Base-by-base conservation (phyloP, 2,113 vertebrate genomes). In the Poeciliopsis prolifica region DNA sequence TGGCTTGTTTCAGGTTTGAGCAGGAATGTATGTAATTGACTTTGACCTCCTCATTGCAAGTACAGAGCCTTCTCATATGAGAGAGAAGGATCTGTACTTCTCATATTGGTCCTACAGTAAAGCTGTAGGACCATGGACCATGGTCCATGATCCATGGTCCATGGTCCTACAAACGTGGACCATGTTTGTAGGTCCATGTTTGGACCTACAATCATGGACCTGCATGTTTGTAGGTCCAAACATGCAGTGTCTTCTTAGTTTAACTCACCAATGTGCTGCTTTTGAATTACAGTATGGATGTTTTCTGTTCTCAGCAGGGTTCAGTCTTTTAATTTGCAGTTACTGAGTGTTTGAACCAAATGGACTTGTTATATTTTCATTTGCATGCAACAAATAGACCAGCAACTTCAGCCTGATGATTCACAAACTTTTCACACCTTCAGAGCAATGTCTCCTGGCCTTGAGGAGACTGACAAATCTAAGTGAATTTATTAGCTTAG, bases 391-490 rank as follows among this genome's bases (percentile, higher is more conserved):
- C 13, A 28, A 26, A 65, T 1, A 26, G 9, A 26, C 0, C 54
- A 11, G 26, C 0, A 22, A 0, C 31, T 48, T 61, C 64, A 44
- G 28, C 44, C 42, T 8, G 37, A 1, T 68, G 83, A 88, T 12
- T 75, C 67, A 75, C 40, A 24, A 54, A 65, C 10, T 62, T 42
- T 48, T 77, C 37, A 48, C 73, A 79, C 78, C 69, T 79, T 75
- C 61, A 73, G 10, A 80, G 22, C 65, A 77, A 65, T 31, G 44
- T 78, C 70, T 71, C 31, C 33, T 42, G 65, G 74, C 69, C 44
- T 71, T 6, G 11, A 33, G 26, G 26, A 72, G 58, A 33, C 74
- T 51, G 72, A 75, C 67, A 80, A 61, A 64, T 30, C 40, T 54
- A 60, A 62, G 24, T 1, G 42, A 67, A 44, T 54, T 51, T 44